phyloP scores from a whole-genome alignment of 2,888 invertebrate genomes.

The Lycia hirtaria region DNA sequence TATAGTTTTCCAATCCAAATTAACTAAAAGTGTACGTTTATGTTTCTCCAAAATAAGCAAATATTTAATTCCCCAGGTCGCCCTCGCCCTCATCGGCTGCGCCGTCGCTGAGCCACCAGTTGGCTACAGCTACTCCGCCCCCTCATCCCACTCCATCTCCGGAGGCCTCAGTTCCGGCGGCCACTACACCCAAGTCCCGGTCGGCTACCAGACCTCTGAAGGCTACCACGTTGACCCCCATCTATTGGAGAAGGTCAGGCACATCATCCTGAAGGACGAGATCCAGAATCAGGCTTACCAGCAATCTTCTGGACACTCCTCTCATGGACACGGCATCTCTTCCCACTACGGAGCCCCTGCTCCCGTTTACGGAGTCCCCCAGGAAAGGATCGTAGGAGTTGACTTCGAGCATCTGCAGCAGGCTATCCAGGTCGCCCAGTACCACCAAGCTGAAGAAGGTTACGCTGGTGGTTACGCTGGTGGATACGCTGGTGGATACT shows the following conservation, averaged over 20 bases:
- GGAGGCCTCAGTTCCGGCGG: constrained; percentile 89
- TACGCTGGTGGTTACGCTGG: constrained; percentile 67
- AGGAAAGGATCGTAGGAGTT: constrained; percentile 90
- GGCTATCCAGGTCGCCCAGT: constrained; percentile 94
- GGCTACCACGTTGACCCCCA: constrained; percentile 93
- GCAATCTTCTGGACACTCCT: constrained; percentile 78
- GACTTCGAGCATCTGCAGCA: constrained; percentile 94
- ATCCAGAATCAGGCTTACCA: constrained; percentile 82
- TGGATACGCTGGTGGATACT: constrained; percentile 63
- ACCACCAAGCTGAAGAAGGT: constrained; percentile 89
- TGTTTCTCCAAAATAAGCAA: neutral
- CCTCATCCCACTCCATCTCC: constrained; percentile 86
- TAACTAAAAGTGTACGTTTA: neutral
- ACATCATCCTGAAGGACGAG: constrained; percentile 93
- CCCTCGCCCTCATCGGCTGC: constrained; percentile 91
- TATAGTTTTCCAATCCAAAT: neutral
- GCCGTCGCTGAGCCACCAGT: constrained; percentile 91
- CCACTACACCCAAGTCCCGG: constrained; percentile 90
- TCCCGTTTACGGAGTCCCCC: constrained; percentile 88
- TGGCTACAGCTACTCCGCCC: constrained; percentile 86
- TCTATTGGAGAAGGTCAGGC: constrained; percentile 92
- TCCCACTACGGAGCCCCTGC: constrained; percentile 90
- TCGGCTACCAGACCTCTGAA: constrained; percentile 92
- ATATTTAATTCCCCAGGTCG: constrained; percentile 65
- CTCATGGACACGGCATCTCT: constrained; percentile 78